These are phyloP conservation scores for Gadus chalcogrammus DNA, from an alignment of 2,113 vertebrate species.

Conservation along the genomic window DNA sequence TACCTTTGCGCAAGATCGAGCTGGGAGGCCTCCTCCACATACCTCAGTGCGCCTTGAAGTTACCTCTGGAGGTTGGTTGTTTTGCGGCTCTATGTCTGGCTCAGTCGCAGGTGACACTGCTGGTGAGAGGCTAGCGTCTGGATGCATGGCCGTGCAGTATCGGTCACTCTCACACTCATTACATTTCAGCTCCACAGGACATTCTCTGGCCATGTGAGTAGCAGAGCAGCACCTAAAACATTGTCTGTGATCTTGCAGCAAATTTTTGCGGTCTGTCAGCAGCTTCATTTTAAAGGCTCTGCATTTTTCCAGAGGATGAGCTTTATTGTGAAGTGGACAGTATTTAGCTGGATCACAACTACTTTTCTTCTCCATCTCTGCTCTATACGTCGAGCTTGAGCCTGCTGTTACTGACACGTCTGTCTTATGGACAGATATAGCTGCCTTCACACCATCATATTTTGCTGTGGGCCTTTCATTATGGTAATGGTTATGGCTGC, in stretches of 20 bases:
- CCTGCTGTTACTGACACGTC: neutral
- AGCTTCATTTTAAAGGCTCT: conserved; percentile 24
- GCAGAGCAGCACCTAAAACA: conserved; percentile 27
- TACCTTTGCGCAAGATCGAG: conserved; percentile 19
- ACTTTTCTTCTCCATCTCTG: neutral
- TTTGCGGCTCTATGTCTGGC: neutral
- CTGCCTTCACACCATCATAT: neutral
- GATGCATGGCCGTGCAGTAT: conserved; percentile 21
- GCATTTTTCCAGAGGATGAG: conserved; percentile 23
- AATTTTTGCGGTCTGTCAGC: conserved; percentile 7
- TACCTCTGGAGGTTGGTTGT: neutral
- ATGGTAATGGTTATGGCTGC: neutral
- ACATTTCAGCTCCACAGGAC: neutral
- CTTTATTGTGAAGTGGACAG: conserved; percentile 28
- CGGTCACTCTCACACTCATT: conserved; percentile 15
- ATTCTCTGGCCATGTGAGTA: conserved; percentile 4
- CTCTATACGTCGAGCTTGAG: neutral
- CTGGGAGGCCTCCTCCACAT: conserved; percentile 12
- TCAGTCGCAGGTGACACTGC: neutral
- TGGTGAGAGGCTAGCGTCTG: neutral
- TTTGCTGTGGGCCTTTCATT: neutral
- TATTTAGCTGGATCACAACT: neutral
- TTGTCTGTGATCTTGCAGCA: conserved; percentile 15
- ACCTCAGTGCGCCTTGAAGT: conserved; percentile 25
- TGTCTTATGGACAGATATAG: neutral